phyloP scores from a whole-genome alignment of 2,888 invertebrate genomes.

The Himalopsyche tibetana region DNA sequence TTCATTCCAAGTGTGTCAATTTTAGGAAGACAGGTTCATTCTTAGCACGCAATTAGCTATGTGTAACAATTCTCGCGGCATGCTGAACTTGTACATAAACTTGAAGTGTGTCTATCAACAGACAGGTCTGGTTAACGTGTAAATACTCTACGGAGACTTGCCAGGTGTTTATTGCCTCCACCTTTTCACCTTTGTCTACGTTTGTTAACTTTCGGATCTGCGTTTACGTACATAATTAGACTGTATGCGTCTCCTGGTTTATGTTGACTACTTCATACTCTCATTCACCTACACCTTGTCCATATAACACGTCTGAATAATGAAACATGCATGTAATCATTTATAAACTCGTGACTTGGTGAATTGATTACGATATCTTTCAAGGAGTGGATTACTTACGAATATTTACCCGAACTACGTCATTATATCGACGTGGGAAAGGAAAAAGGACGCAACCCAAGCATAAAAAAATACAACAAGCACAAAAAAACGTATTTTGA shows the following conservation, averaged over 20 bases:
- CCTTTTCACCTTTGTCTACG: slow-evolving; percentile 36
- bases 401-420: too few species aligned
- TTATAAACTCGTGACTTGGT: too few species aligned
- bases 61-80: slow-evolving; percentile 1
- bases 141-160: slow-evolving; percentile 21
- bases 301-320: not conserved
- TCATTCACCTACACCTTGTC: not conserved
- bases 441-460: too few species aligned
- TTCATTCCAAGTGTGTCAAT: too few species aligned
- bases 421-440: too few species aligned
- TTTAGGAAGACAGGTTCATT: not conserved
- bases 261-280: not conserved
- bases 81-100: slow-evolving; percentile 27
- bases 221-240: slow-evolving; percentile 42
- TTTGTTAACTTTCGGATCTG: slow-evolving; percentile 34
- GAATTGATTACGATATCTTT: too few species aligned
- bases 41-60: not conserved
- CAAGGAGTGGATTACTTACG: too few species aligned
- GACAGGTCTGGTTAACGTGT: slow-evolving; percentile 27
- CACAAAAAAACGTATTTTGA: too few species aligned
- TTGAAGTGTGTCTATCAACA: slow-evolving; percentile 41
- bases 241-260: slow-evolving; percentile 2
- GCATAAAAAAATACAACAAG: too few species aligned
- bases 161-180: slow-evolving; percentile 27
- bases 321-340: too few species aligned